phyloP scores from a whole-genome alignment of 2,113 vertebrate genomes.

The Myanophis thanlyinensis region DNA sequence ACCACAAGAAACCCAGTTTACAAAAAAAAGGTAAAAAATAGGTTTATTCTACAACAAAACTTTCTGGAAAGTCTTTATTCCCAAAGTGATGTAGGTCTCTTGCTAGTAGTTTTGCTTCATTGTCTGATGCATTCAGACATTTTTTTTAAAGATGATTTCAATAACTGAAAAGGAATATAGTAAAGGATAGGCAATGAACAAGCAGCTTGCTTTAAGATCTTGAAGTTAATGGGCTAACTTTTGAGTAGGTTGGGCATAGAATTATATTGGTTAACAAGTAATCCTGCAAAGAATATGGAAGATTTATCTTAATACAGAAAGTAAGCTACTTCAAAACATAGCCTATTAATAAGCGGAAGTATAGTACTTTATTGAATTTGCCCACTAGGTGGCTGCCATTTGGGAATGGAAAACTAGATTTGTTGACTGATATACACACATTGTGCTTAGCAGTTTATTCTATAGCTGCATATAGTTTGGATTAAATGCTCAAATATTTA shows the following conservation, averaged over 20 bases:
- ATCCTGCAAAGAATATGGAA: not conserved
- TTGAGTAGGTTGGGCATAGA: not conserved
- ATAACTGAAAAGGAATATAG: not conserved
- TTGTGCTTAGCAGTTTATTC: not conserved
- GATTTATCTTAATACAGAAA: not conserved
- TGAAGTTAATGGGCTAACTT: not conserved
- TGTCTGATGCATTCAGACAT: not conserved
- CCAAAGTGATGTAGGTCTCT: not conserved
- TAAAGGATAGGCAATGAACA: not conserved
- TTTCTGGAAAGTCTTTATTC: not conserved
- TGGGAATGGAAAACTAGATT: not conserved
- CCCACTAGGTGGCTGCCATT: not conserved
- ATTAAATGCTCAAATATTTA: not conserved
- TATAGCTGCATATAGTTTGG: not conserved
- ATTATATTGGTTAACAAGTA: not conserved
- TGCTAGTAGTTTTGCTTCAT: not conserved
- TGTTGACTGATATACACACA: not conserved
- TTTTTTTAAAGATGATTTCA: not conserved
- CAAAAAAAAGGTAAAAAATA: not conserved
- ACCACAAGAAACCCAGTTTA: not conserved
- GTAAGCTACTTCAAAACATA: not conserved
- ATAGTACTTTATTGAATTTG: not conserved
- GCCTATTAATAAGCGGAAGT: not conserved
- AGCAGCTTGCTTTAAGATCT: not conserved
- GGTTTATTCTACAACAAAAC: not conserved